Conservation (phyloP, 2,888 invertebrate genomes). For the Cataglyphis cursor region DNA sequence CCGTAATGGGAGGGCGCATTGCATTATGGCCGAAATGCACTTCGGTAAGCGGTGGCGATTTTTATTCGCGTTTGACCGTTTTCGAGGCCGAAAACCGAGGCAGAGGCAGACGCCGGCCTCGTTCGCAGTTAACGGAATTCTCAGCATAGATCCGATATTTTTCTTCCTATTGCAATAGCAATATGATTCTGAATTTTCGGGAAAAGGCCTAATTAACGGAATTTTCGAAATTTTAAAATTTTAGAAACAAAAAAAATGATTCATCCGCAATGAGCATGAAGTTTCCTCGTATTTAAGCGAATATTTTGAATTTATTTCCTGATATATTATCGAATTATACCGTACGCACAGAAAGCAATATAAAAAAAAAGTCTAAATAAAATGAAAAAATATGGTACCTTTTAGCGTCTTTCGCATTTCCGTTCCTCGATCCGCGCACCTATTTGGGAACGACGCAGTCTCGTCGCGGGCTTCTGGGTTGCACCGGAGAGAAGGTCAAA, state of each 20-base stretch:
- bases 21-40: slow-evolving; percentile 55
- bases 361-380: background rate
- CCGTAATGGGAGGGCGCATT: slow-evolving; percentile 59
- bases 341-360: background rate
- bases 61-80: slow-evolving; percentile 7
- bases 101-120: background rate
- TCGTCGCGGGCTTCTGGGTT: slow-evolving; percentile 27
- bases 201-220: background rate
- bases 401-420: background rate
- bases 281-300: background rate
- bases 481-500: slow-evolving; percentile 59
- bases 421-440: slow-evolving; percentile 7
- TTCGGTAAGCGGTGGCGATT: slow-evolving; percentile 15
- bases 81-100: slow-evolving; percentile 12
- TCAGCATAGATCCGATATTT: slow-evolving; percentile 18
- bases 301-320: background rate
- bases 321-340: background rate
- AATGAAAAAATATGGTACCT: background rate
- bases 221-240: slow-evolving; percentile 9
- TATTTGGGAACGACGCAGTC: slow-evolving; percentile 24
- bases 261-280: background rate
- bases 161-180: slow-evolving; percentile 4
- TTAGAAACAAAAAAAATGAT: background rate
- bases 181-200: background rate
- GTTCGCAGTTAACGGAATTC: slow-evolving; percentile 26